A percentile compares a stretch with the other conserved stretches of the same genome.
These are phyloP conservation scores for Littorina saxatilis DNA, from an alignment of 1,140 invertebrate genomes.

Conservation along the genomic window DNA sequence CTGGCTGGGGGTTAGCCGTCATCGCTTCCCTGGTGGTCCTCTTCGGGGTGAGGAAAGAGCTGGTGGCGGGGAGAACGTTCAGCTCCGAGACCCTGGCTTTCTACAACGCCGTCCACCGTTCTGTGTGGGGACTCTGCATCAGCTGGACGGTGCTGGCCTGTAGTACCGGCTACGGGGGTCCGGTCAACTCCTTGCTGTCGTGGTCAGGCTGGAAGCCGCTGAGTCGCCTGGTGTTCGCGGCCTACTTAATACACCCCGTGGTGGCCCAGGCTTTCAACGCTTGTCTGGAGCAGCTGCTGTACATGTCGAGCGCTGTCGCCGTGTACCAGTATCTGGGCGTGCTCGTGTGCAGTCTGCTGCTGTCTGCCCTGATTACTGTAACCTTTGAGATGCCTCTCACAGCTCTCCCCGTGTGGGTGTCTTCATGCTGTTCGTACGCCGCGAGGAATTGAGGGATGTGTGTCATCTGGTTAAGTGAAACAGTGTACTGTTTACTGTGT, in stretches of 20 bases:
- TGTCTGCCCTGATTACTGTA: not conserved
- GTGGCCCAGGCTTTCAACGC: not conserved
- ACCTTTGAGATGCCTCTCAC: constrained; percentile 4
- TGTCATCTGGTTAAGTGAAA: too few relatives aligned
- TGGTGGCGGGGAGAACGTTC: constrained; percentile 28
- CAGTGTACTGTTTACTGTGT: too few relatives aligned
- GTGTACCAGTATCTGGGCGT: constrained; percentile 3
- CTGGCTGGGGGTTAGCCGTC: constrained; percentile 45
- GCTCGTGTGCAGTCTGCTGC: not conserved
- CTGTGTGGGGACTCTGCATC: constrained; percentile 72
- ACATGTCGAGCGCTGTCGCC: not conserved
- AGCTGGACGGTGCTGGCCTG: constrained; percentile 76
- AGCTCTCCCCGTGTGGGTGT: not conserved
- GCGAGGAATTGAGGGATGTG: too few relatives aligned
- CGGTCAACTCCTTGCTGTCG: constrained; percentile 36
- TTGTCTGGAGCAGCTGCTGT: constrained; percentile 10
- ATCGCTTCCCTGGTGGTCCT: constrained; percentile 40
- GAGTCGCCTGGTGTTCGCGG: constrained; percentile 37
- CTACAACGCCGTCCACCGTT: constrained; percentile 70
- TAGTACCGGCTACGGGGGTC: constrained; percentile 59
- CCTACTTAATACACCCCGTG: constrained; percentile 36
- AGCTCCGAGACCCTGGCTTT: constrained; percentile 40
- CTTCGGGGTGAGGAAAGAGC: constrained; percentile 46
- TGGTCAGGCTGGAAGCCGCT: constrained; percentile 41
- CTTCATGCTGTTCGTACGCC: not conserved